phyloP scores from a whole-genome alignment of 2,888 invertebrate genomes.

The Oconnorella tubifera region DNA sequence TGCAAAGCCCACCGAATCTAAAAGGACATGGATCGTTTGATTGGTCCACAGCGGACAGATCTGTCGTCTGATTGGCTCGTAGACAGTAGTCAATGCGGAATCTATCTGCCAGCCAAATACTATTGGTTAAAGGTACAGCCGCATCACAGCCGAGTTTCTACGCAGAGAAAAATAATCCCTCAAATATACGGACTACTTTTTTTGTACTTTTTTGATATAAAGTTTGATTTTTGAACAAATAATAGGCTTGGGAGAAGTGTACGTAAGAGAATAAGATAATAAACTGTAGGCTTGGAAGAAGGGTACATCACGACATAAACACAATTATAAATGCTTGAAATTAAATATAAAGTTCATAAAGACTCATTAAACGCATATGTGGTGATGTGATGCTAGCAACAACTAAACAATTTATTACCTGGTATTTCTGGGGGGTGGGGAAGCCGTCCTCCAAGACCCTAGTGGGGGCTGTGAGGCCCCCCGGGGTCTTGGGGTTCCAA shows the following conservation, averaged over 20 bases:
- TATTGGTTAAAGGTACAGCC: conserved; percentile 46
- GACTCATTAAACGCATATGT: too few species aligned
- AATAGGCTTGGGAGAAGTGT: too few species aligned
- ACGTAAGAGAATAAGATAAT: too few species aligned
- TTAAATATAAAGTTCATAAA: too few species aligned
- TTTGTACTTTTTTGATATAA: not conserved
- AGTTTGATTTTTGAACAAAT: too few species aligned
- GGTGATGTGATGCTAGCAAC: too few species aligned
- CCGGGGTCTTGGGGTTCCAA: conserved; percentile 50
- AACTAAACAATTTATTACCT: too few species aligned
- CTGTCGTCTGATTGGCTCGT: too few species aligned
- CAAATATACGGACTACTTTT: not conserved
- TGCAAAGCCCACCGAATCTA: conserved; percentile 12
- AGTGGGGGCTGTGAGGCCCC: conserved; percentile 44
- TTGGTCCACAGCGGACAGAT: too few species aligned
- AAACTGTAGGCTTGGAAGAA: too few species aligned
- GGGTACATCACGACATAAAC: too few species aligned
- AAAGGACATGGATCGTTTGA: conserved; percentile 12
- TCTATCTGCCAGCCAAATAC: conserved; percentile 51
- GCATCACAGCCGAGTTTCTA: conserved; percentile 46
- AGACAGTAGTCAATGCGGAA: conserved; percentile 43
- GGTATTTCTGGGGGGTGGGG: conserved; percentile 45
- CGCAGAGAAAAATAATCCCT: conserved; percentile 21
- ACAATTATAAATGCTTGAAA: too few species aligned
- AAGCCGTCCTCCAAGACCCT: conserved; percentile 53